These are phyloP conservation scores for Otolemur crassicaudatus DNA, from an alignment of 2,797 vertebrate species.

Conservation along the genomic window DNA sequence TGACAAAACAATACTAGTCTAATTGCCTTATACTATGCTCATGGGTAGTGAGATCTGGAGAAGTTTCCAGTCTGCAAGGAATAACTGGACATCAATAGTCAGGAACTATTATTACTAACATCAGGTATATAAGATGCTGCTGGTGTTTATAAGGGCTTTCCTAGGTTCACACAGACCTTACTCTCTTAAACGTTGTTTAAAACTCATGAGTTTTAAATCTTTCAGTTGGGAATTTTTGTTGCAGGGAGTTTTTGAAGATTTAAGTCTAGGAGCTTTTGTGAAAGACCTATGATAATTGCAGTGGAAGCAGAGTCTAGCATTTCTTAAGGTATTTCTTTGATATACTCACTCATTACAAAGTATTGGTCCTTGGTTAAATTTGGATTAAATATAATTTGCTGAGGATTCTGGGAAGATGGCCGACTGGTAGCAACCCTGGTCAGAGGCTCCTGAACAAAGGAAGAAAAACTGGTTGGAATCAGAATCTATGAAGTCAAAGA, in stretches of 20 bases:
- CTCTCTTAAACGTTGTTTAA: conserved; percentile 6
- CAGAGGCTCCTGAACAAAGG: too few relatives aligned
- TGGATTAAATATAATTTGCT: not conserved
- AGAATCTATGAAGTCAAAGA: too few relatives aligned
- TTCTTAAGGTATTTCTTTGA: not conserved
- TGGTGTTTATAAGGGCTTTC: conserved; percentile 20
- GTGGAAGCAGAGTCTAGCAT: not conserved
- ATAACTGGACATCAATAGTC: not conserved
- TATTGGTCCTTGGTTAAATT: not conserved
- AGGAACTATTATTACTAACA: not conserved
- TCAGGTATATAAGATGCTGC: not conserved
- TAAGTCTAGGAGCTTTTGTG: not conserved
- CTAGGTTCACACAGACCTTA: not conserved
- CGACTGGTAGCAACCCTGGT: too few relatives aligned
- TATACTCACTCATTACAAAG: not conserved
- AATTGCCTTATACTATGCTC: not conserved
- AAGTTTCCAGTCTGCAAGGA: not conserved
- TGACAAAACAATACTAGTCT: conserved; percentile 56
- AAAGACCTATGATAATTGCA: not conserved
- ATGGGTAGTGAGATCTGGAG: not conserved
- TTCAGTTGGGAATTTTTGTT: conserved; percentile 7
- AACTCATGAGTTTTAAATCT: conserved; percentile 1
- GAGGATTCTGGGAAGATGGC: too few relatives aligned
- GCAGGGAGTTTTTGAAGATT: not conserved
- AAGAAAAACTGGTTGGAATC: too few relatives aligned